Evolutionary conservation across 2,888 invertebrate species (phyloP), one percentile per base, ranked within the genome.

Genomic region (Eupeodes luniger): DNA sequence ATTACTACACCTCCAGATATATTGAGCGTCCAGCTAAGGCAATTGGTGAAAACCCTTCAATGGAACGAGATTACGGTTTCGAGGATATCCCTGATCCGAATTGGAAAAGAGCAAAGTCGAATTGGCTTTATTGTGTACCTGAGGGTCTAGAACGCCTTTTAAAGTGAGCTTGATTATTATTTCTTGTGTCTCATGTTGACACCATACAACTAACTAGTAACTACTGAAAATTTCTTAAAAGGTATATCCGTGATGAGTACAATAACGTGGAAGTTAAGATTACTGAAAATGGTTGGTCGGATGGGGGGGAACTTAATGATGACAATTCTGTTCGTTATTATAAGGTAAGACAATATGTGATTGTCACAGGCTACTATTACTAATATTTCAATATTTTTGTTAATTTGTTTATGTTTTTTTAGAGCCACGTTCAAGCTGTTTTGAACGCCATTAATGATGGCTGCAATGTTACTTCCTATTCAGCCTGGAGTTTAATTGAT

Each of bases 281-380:
- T 40, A 95, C 95, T 0, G 96, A 96, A 90, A 96, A 95, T 90
- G 96, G 96, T 1, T 95, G 94, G 91, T 94, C 94, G 0, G 95
- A 94, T 44, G 91, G 91, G 14, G 92, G 92, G 3, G 89, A 90
- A 6, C 59, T 93, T 14, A 93, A 95, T 55, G 90, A 92, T 9
- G 87, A 91, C 7, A 93, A 93, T 2, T 92, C 95, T n/a, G 90
- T 92, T 72, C 81, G 74, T 5, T 92, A 91, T 64, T 77, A 92
- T 0, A 91, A 90, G 89, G 91, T 91, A 44, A 19, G 40, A 5
- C 5, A 40, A 40, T 1, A 7, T 5, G 9, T 7, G 4, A 40
- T 40, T 40, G 1, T 40, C 0, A 1, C 40, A 7, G 6, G 4
- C 6, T 40, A 5, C 40, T 40, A 40, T 0, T 40, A 40, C 5